Conservation (phyloP, 2,113 vertebrate species). For the Sterna hirundo region DNA sequence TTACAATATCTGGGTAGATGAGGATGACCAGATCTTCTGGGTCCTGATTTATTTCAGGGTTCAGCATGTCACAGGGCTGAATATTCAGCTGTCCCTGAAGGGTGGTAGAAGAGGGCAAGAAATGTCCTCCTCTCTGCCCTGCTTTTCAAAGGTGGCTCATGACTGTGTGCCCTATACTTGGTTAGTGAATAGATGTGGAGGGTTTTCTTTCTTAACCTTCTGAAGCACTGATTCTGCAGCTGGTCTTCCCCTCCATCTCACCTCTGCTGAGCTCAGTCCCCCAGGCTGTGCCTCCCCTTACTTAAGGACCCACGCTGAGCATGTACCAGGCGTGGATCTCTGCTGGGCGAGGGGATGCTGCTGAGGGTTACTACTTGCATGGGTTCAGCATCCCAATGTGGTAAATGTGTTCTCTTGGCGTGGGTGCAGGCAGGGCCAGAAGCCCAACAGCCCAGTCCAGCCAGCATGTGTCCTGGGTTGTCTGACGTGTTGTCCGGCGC, state of each 20-base stretch:
- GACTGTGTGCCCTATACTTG: background rate
- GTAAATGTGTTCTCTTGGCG: background rate
- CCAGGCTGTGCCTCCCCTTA: background rate
- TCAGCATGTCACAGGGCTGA: background rate
- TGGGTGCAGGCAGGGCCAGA: background rate
- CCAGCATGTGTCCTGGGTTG: background rate
- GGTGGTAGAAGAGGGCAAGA: background rate
- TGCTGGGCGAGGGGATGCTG: background rate
- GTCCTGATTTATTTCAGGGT: background rate
- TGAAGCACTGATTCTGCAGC: background rate
- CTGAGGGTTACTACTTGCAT: accelerated
- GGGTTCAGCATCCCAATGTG: background rate
- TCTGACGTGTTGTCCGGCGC: background rate
- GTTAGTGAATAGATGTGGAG: background rate
- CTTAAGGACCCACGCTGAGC: background rate
- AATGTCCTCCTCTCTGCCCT: background rate
- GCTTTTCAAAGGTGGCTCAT: background rate
- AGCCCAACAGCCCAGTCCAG: background rate
- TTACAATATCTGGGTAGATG: background rate
- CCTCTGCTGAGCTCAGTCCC: background rate
- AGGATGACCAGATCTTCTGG: background rate
- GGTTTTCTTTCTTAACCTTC: background rate
- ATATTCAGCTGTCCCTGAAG: background rate
- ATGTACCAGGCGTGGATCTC: background rate
- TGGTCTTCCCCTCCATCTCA: background rate